Evolutionary conservation across 2,113 vertebrate species (phyloP), one percentile per base, ranked within the genome.

Genomic region (Rhinichthys klamathensis): DNA sequence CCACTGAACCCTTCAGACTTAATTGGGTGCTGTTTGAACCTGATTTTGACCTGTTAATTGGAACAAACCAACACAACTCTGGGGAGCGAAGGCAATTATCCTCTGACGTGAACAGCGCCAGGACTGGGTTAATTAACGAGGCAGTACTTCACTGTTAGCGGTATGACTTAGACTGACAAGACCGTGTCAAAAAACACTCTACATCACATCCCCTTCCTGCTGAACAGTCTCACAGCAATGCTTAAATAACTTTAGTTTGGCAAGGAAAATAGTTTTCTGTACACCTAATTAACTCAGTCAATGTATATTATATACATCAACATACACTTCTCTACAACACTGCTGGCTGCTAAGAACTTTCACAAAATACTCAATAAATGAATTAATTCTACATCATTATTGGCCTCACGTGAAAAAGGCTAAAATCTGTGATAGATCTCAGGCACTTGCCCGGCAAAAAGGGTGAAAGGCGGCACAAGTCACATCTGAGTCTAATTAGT

Each of bases 21-120:
- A 88, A 90, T 88, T 89, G 84, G 85, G 77, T 61, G n/a, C 41
- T 44, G 78, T 84, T 85, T 86, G 56, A 85, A 83, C 84, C 80
- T 85, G 63, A 81, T 90, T 83, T 86, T 87, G 76, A 87, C 76
- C 49, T 85, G 85, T 84, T 90, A 87, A 87, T 87, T 88, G 82
- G 67, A 63, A 88, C 58, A 87, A 83, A 80, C 74, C 56, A 41
- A 56, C 65, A 73, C 6, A 54, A 70, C 84, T 84, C 82, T 58
- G 56, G 86, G 85, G 84, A 87, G 41, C 13, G 46, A 67, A 89
- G 72, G 72, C 75, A 88, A 91, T 88, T 86, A 86, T 82, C 67
- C 49, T 72, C 65, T 56, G 60, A 80, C 10, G 84, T 56, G 61
- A 82, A 80, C 30, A 61, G 77, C 49, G 56, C 25, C 49, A 81